Evolutionary conservation across 2,888 invertebrate species (phyloP), one percentile per base, ranked within the genome.

Genomic region (Resseliella maxima): DNA sequence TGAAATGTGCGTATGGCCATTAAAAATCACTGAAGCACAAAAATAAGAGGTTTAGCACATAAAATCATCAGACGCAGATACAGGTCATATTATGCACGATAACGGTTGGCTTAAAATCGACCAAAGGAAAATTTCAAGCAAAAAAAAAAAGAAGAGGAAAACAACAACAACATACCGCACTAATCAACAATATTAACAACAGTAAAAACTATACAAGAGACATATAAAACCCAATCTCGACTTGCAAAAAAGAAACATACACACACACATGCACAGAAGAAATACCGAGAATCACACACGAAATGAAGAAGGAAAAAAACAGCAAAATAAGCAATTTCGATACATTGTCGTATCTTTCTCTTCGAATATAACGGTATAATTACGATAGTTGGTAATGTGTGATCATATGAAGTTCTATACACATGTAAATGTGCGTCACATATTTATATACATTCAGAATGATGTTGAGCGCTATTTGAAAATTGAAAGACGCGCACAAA

Each of bases 21-120:
- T 31, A 72, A 31, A 50, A 72, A 31, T 72, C 72, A 31, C 35
- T 72, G 31, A 72, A 31, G 72, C 72, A 31, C 72, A 72, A 72
- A 72, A 72, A 72, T 31, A 72, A 72, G 15, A 72, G 72, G 24
- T 15, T 72, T 72, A 72, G 72, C 72, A 72, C 72, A 31, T 59
- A 59, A 3, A 59, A 59, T 59, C 24, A 59, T 59, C 15, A 2
- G 27, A 35, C 72, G 2, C 72, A 31, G 12, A 72, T 72, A 10
- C 72, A 72, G 72, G 72, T 72, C 72, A 72, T 15, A 31, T 72
- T 31, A 72, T 72, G 72, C 31, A 31, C 72, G 31, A 72, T 72
- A 72, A 72, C 72, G 72, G 72, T n/a, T n/a, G n/a, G 15, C 72
- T 72, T 10, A 1, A 59, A 59, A 31, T 59, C 24, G 59, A 72